phyloP scores from a whole-genome alignment of 2,113 vertebrate genomes.

The Setophaga kirtlandii region DNA sequence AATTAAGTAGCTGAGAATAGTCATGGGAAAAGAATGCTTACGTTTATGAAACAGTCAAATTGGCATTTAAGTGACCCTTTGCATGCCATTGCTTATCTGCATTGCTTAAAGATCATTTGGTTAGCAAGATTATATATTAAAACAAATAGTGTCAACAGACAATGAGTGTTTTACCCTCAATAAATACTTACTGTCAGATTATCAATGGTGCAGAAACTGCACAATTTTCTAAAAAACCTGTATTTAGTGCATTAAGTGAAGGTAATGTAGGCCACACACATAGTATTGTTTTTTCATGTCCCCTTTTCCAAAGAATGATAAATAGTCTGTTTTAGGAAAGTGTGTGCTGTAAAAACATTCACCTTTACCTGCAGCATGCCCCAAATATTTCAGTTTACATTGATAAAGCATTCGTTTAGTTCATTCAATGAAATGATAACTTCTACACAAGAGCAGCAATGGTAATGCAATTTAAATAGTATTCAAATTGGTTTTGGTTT shows the following conservation, averaged over 20 bases:
- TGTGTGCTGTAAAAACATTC: constrained; percentile 81
- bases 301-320: constrained; percentile 83
- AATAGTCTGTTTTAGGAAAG: constrained; percentile 80
- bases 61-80: constrained; percentile 86
- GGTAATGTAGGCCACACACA: constrained; percentile 83
- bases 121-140: constrained; percentile 85
- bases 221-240: constrained; percentile 69
- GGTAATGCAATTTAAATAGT: neutral
- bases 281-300: constrained; percentile 77
- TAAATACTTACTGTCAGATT: constrained; percentile 89
- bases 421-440: constrained; percentile 28
- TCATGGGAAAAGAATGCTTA: constrained; percentile 82
- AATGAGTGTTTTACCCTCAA: constrained; percentile 82
- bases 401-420: constrained; percentile 38
- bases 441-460: neutral
- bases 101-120: constrained; percentile 80
- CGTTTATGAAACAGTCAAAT: constrained; percentile 81
- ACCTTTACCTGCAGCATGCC: constrained; percentile 77
- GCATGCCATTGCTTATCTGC: constrained; percentile 82
- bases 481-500: neutral
- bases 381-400: constrained; percentile 77
- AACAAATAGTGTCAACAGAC: constrained; percentile 83
- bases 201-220: constrained; percentile 80
- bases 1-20: constrained; percentile 76
- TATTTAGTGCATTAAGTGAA: constrained; percentile 78